Conservation (phyloP, 2,113 vertebrate genomes). For the Ardeotis arabs region DNA sequence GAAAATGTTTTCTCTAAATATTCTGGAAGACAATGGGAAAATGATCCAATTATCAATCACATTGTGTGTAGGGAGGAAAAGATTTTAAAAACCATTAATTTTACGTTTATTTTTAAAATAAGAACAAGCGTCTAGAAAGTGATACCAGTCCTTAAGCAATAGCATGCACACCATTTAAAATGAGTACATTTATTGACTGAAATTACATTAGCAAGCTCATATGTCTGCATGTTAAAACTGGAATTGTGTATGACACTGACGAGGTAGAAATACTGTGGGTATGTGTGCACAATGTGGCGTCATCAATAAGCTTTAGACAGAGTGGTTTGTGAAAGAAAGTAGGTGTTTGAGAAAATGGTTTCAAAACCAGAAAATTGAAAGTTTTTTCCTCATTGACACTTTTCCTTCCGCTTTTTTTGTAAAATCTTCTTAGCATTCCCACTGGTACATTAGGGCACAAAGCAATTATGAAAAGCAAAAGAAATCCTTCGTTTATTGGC, state of each 20-base stretch:
- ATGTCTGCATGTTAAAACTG: not conserved
- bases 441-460: not conserved
- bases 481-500: slow-evolving; percentile 23
- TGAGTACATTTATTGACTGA: not conserved
- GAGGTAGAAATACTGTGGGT: not conserved
- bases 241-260: not conserved
- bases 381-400: not conserved
- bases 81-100: not conserved
- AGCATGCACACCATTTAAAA: not conserved
- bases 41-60: not conserved
- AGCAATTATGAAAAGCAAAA: slow-evolving; percentile 27
- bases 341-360: not conserved
- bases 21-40: not conserved
- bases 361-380: not conserved
- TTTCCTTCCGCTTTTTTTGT: not conserved
- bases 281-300: rapidly evolving
- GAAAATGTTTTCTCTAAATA: not conserved
- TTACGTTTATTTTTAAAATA: not conserved
- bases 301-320: not conserved
- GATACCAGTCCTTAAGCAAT: not conserved
- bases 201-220: not conserved
- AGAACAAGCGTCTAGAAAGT: not conserved
- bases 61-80: not conserved
- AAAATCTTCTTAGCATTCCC: not conserved
- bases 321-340: not conserved